Conservation (phyloP, 1,140 invertebrate species). For the Drosophila tropicalis region DNA sequence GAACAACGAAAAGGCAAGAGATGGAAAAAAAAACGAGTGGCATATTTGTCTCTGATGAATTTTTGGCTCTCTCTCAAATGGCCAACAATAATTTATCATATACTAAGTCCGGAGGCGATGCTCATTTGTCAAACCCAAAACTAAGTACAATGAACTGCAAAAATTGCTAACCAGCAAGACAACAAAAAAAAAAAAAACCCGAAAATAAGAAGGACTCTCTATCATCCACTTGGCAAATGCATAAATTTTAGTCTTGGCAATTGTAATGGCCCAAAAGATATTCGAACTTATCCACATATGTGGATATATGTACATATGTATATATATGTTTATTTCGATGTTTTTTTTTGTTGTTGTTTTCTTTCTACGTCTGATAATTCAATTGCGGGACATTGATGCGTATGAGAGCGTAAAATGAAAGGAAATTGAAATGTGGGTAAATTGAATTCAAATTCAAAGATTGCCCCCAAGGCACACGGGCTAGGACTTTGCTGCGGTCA, state of each 20-base stretch:
- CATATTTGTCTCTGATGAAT: conserved; percentile 46
- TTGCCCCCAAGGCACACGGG: conserved; percentile 21
- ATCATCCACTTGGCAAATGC: conserved; percentile 6
- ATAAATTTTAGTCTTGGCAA: conserved; percentile 5
- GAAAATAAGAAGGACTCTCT: background rate
- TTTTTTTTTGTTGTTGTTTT: background rate
- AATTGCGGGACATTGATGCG: conserved; percentile 61
- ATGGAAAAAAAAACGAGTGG: background rate
- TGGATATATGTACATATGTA: conserved; percentile 5
- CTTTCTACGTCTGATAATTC: conserved; percentile 57
- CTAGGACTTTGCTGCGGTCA: background rate
- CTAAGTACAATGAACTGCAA: conserved; percentile 53
- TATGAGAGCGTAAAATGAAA: conserved; percentile 79
- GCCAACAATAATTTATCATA: conserved; percentile 59
- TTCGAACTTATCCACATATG: conserved; percentile 24
- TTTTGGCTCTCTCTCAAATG: conserved; percentile 50
- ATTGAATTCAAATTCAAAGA: conserved; percentile 72
- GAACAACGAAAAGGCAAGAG: too few species aligned
- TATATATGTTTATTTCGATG: background rate
- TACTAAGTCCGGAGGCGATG: conserved; percentile 55
- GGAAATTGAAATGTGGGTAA: conserved; percentile 77
- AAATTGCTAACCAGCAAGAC: conserved; percentile 41
- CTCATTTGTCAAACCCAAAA: conserved; percentile 52
- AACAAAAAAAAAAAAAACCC: background rate
- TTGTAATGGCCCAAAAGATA: conserved; percentile 23